Percentiles rank a stretch among this genome's conserved stretches.
phyloP scores from a whole-genome alignment of 2,113 vertebrate genomes.

The Calidris pygmaea region DNA sequence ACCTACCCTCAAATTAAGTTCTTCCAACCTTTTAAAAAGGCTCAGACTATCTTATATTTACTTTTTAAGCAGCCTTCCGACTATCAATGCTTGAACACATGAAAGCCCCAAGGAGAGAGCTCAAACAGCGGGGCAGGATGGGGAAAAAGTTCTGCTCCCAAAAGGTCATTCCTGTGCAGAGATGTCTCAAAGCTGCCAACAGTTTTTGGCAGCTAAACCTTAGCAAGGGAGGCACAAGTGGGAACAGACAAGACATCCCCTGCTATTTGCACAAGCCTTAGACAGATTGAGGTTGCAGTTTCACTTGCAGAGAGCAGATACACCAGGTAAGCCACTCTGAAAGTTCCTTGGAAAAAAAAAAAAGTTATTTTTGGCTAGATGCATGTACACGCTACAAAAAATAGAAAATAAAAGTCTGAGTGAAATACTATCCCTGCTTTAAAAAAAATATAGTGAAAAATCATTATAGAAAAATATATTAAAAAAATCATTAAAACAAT shows the following conservation, averaged over 20 bases:
- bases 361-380: not conserved
- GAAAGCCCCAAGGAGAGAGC: not conserved
- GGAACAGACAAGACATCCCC: not conserved
- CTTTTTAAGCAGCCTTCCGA: not conserved
- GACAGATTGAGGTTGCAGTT: not conserved
- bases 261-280: not conserved
- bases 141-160: not conserved
- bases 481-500: not conserved
- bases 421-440: not conserved
- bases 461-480: not conserved
- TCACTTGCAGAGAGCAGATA: not conserved
- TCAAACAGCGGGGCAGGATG: not conserved
- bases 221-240: not conserved
- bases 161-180: not conserved
- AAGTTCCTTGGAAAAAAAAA: not conserved
- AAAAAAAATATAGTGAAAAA: not conserved
- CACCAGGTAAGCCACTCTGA: not conserved
- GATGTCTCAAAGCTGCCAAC: not conserved
- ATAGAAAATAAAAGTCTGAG: not conserved
- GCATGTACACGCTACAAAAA: rapidly evolving
- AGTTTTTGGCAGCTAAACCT: not conserved
- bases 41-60: not conserved
- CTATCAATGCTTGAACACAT: rapidly evolving
- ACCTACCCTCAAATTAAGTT: not conserved
- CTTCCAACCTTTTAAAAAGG: not conserved